phyloP scores from a whole-genome alignment of 2,797 vertebrate genomes.

The Delichon dasypus region DNA sequence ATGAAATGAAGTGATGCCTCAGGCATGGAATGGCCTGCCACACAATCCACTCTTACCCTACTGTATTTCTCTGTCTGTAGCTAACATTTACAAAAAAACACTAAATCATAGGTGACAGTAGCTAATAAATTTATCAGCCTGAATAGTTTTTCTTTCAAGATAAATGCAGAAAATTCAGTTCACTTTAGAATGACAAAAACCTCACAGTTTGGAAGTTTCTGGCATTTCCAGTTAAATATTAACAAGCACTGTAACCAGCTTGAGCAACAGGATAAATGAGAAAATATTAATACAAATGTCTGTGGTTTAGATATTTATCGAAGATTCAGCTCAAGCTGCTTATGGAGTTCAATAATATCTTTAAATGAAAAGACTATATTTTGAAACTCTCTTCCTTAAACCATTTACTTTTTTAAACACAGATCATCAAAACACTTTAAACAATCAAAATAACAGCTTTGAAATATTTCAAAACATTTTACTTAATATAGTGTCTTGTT shows the following conservation, averaged over 20 bases:
- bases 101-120: slow-evolving; percentile 50
- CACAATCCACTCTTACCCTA: not conserved
- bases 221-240: not conserved
- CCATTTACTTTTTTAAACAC: not conserved
- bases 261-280: not conserved
- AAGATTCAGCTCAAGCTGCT: not conserved
- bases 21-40: not conserved
- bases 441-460: not conserved
- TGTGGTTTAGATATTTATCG: not conserved
- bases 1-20: not conserved
- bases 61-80: not conserved
- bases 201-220: not conserved
- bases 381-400: not conserved
- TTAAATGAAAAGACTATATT: not conserved
- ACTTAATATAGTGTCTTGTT: not conserved
- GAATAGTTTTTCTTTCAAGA: slow-evolving; percentile 47
- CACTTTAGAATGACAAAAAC: not conserved
- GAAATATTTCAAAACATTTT: not conserved
- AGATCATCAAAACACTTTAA: not conserved
- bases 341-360: not conserved
- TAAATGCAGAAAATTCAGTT: not conserved
- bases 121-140: slow-evolving; percentile 57
- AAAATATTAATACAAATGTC: not conserved
- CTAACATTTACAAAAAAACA: not conserved
- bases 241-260: not conserved